phyloP scores from a whole-genome alignment of 2,113 vertebrate genomes.

The Miniopterus natalensis region DNA sequence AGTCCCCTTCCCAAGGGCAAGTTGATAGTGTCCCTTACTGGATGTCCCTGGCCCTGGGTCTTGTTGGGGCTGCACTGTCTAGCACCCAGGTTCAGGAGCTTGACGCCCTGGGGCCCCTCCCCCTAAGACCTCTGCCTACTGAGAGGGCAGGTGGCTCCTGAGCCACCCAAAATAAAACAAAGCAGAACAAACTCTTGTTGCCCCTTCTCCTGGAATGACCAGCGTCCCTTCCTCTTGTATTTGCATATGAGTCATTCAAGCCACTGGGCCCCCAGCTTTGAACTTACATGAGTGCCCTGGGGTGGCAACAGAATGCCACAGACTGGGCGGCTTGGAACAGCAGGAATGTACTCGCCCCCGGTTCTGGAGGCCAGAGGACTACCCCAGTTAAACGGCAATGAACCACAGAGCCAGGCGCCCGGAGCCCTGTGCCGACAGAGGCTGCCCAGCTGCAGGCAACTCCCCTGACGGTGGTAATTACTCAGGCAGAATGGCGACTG shows the following conservation, averaged over 20 bases:
- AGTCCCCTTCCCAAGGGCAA: background rate
- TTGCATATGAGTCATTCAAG: background rate
- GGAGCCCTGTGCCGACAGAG: background rate
- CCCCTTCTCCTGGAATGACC: background rate
- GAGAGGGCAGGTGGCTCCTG: background rate
- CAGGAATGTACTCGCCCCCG: rapidly evolving
- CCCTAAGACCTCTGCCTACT: background rate
- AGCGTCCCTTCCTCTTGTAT: background rate
- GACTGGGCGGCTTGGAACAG: background rate
- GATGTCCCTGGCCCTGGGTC: background rate
- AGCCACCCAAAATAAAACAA: background rate
- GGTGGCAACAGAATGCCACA: background rate
- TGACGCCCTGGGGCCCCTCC: no score
- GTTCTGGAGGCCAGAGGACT: background rate
- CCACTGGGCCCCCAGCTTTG: background rate
- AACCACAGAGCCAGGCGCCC: background rate
- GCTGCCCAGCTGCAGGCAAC: background rate
- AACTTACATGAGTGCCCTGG: background rate
- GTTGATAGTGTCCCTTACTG: background rate
- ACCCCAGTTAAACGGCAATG: background rate
- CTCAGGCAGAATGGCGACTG: background rate
- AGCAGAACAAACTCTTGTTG: background rate
- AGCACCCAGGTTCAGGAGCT: rapidly evolving
- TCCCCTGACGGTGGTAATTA: rapidly evolving
- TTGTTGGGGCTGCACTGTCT: background rate